Conservation (phyloP, 1,140 invertebrate species). For the Panonychus citri region DNA sequence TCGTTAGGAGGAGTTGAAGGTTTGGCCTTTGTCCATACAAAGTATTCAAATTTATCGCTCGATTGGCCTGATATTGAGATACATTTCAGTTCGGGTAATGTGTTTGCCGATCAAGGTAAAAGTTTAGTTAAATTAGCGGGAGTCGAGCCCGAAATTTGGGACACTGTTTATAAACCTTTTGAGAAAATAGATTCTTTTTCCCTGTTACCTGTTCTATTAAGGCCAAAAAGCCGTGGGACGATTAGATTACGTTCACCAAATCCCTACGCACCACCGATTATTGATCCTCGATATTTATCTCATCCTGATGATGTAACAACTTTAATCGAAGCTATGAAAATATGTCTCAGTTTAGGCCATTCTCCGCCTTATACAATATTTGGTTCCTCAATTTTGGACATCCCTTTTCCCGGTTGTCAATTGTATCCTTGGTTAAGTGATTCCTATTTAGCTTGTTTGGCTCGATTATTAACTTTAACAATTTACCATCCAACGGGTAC, state of each 20-base stretch:
- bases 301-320: conserved; percentile 31
- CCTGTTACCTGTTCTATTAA: conserved; percentile 30
- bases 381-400: neutral
- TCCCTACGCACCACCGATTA: conserved; percentile 44
- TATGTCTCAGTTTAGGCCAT: neutral
- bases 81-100: conserved; percentile 66
- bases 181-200: no score
- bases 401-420: neutral
- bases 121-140: conserved; percentile 11
- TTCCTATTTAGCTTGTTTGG: neutral
- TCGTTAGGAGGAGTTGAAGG: conserved; percentile 74
- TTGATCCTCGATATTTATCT: conserved; percentile 54
- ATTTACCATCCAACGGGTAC: conserved; percentile 61
- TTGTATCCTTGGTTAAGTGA: neutral
- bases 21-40: conserved; percentile 60
- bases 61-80: conserved; percentile 79
- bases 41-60: conserved; percentile 45
- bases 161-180: no score
- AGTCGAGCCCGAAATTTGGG: conserved; percentile 8
- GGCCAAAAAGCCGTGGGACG: conserved; percentile 43
- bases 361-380: neutral
- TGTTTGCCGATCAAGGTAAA: conserved; percentile 53
- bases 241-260: conserved; percentile 45
- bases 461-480: conserved; percentile 25
- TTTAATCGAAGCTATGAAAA: neutral